A percentile compares a stretch with the other conserved stretches of the same genome.
phyloP scores from a whole-genome alignment of 2,797 vertebrate species.

The Xiphophorus birchmanni region DNA sequence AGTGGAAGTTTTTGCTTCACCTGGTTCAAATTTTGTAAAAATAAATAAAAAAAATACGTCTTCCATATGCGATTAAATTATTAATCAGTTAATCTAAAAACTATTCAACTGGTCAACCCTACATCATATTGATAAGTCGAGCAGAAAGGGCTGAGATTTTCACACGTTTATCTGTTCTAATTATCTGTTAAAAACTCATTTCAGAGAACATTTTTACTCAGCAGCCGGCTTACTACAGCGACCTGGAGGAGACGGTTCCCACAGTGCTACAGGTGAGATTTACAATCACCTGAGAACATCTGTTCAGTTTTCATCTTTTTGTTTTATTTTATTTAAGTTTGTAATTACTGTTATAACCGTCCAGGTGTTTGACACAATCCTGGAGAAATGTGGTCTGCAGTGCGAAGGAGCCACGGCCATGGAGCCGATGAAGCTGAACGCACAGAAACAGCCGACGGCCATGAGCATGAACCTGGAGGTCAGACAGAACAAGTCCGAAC shows the following conservation, averaged over 20 bases:
- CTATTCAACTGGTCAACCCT: too few species aligned
- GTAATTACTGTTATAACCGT: background rate
- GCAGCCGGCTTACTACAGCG: slow-evolving; percentile 91
- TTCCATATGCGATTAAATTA: too few species aligned
- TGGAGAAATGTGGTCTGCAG: slow-evolving; percentile 87
- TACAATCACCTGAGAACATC: too few species aligned
- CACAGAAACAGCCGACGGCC: slow-evolving; percentile 77
- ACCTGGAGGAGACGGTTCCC: slow-evolving; percentile 89
- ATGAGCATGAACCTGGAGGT: slow-evolving; percentile 90
- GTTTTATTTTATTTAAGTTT: background rate
- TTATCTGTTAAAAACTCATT: background rate
- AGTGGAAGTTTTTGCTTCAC: too few species aligned
- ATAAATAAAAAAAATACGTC: too few species aligned
- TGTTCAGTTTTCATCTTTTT: background rate
- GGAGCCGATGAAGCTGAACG: slow-evolving; percentile 87
- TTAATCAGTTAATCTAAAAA: too few species aligned
- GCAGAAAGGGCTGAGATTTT: too few species aligned
- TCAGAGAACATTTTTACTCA: slow-evolving; percentile 94
- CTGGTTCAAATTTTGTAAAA: too few species aligned
- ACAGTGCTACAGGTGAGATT: slow-evolving; percentile 81
- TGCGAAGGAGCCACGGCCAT: slow-evolving; percentile 80
- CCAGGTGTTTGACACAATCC: slow-evolving; percentile 91
- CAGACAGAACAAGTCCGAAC: background rate
- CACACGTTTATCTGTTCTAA: too few species aligned
- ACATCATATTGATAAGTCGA: too few species aligned